Percentiles rank a stretch among this genome's conserved stretches.
phyloP scores from a whole-genome alignment of 2,888 invertebrate genomes.

The Hermaeophaga mercurialis region DNA sequence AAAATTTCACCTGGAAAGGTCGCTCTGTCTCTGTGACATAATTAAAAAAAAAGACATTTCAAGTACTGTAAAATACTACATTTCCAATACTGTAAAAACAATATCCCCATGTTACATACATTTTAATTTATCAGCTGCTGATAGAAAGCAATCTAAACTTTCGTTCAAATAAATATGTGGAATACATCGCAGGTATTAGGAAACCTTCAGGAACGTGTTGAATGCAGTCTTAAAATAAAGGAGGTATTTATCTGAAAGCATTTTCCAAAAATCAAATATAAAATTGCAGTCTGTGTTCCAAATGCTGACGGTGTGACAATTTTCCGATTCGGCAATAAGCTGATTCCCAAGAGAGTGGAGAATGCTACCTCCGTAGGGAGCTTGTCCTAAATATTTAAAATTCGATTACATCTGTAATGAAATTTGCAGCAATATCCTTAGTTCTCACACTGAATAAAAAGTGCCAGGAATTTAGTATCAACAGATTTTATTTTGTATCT shows the following conservation, averaged over 20 bases:
- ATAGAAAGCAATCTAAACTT: too few species aligned
- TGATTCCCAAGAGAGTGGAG: slow-evolving; percentile 36
- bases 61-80: too few species aligned
- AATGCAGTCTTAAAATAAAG: slow-evolving; percentile 27
- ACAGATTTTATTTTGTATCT: slow-evolving; percentile 30
- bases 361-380: slow-evolving; percentile 36
- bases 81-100: too few species aligned
- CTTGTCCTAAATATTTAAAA: slow-evolving; percentile 46
- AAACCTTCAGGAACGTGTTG: not conserved
- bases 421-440: slow-evolving; percentile 40
- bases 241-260: slow-evolving; percentile 2
- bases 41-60: too few species aligned
- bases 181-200: too few species aligned
- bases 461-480: slow-evolving; percentile 26
- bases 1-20: too few species aligned
- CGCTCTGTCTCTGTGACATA: too few species aligned
- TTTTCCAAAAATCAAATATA: slow-evolving; percentile 8
- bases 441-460: slow-evolving; percentile 35
- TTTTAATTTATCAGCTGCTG: too few species aligned
- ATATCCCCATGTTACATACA: too few species aligned
- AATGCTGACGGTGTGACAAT: slow-evolving; percentile 20
- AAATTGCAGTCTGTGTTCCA: slow-evolving; percentile 17
- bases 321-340: slow-evolving; percentile 32
- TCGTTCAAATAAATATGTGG: too few species aligned
- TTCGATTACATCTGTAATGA: slow-evolving; percentile 47